Evolutionary conservation across 1,140 invertebrate genomes (phyloP), one percentile per base, ranked within the genome.

Genomic region (Centruroides sculpturatus): DNA sequence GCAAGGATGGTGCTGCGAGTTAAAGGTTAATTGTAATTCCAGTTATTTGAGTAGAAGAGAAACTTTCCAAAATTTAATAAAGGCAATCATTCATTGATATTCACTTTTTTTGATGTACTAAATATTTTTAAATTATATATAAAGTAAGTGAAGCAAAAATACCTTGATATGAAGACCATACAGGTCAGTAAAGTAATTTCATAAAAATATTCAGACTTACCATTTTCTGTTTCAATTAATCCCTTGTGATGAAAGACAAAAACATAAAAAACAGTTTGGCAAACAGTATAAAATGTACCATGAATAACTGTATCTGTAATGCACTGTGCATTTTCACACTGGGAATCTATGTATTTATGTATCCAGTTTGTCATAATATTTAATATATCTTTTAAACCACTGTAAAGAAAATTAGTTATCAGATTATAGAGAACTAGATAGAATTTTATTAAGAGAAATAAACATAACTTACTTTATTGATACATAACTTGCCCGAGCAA

Each of bases 211-310:
- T 8, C 70, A 58, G 11, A 56, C 57, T 62, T 66, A 75, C 75
- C 74, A 68, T 72, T 69, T 55, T 66, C 62, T 53, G 61, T 82
- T 61, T 80, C 79, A 59, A 89, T 82, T 61, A 95, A 77, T 70
- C 93, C 87, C 68, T 83, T 84, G 69, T 89, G 84, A 65, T 88
- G 83, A 72, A 93, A 94, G 1, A 86, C 83, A 59, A 96, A 83
- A 4, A 93, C 76, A 74, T 95, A 93, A 72, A 97, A 95, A 46
- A 94, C 76, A 0, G 86, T 82, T 75, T 96, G 91, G 69, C 90
- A 93, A 10, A 92, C 82, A 12, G 85, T 82, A 72, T 93, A 92
- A 74, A 96, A 97, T 2, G 92, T 82, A 41, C 80, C 77, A 72
- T 97, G 91, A 4, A 83, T 78, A 70, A 82, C 81, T 5, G 77